Base-by-base conservation (phyloP, 2,113 vertebrate genomes). In the Stigmatopora argus region DNA sequence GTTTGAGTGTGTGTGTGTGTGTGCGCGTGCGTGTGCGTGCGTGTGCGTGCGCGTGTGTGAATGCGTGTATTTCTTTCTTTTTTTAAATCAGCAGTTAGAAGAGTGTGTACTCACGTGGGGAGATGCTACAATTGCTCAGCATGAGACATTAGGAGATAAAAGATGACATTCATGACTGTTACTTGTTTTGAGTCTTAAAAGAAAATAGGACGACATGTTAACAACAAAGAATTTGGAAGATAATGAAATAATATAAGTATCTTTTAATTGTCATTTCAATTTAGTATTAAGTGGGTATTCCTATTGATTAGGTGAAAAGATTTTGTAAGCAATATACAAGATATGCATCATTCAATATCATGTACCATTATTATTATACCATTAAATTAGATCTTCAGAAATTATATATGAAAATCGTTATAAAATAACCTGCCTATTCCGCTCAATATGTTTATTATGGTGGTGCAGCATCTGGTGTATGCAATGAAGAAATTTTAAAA, bases 111-210 rank as follows among this genome's bases (percentile, higher is more conserved):
- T 81, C 78, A 82, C 74, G 74, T 76, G 72, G 72, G 58, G 55
- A 19, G 53, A 38, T 1, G 70, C 71, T 85, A 71, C 60, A 62
- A 72, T 85, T 78, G 80, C 74, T 65, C 76, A 64, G 78, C 80
- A 82, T 69, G 72, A 73, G 73, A 73, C 80, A 79, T 75, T 80
- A 81, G 83, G 81, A 84, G 75, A 81, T 77, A 77, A 84, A 80
- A 75, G 78, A 83, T 70, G 74, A 70, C 76, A 31, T 31, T 2
- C 26, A 71, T 56, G 78, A 77, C 77, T 69, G 61, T 31, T 35
- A 74, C 80, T 77, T 79, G 67, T 71, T 60, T 72, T 38, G 21
- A 67, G 35, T 44, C 35, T 19, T 77, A n/a, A 65, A 57, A 13
- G 38, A 21, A 45, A 45, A 61, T 45, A 61, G 8, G 3, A 61